Conservation (phyloP, 2,888 invertebrate species). For the Tinea trinotella region DNA sequence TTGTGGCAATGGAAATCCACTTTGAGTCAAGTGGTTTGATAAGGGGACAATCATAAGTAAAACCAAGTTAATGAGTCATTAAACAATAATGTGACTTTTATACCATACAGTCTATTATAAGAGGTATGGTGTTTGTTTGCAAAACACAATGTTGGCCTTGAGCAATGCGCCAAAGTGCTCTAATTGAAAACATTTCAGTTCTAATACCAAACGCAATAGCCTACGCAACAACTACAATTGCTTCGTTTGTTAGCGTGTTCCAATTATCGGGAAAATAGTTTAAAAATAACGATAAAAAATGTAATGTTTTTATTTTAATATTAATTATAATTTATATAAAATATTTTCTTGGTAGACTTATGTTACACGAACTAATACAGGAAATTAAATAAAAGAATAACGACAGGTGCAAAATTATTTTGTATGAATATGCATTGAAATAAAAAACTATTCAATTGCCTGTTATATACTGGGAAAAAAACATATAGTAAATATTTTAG, state of each 20-base stretch:
- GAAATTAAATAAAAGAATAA: not conserved
- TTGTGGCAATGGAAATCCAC: not conserved
- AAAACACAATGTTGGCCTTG: constrained; percentile 19
- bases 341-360: not conserved
- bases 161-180: constrained; percentile 17
- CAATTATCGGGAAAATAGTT: not conserved
- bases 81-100: constrained; percentile 2
- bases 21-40: not conserved
- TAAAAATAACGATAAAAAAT: not conserved
- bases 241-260: constrained; percentile 6
- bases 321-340: not conserved
- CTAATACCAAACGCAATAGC: constrained; percentile 5
- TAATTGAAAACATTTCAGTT: constrained; percentile 19
- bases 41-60: not conserved
- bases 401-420: not conserved
- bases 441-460: too few relatives aligned
- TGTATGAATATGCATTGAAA: too few relatives aligned
- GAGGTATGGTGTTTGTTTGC: constrained; percentile 15
- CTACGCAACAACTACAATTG: constrained; percentile 11
- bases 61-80: constrained; percentile 1
- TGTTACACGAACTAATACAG: not conserved
- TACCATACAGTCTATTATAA: not conserved
- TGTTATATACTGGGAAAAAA: too few relatives aligned
- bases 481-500: too few relatives aligned
- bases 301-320: not conserved